Evolutionary conservation across 2,888 invertebrate species (phyloP), one percentile per base, ranked within the genome.

Genomic region (Fragum whitleyi): DNA sequence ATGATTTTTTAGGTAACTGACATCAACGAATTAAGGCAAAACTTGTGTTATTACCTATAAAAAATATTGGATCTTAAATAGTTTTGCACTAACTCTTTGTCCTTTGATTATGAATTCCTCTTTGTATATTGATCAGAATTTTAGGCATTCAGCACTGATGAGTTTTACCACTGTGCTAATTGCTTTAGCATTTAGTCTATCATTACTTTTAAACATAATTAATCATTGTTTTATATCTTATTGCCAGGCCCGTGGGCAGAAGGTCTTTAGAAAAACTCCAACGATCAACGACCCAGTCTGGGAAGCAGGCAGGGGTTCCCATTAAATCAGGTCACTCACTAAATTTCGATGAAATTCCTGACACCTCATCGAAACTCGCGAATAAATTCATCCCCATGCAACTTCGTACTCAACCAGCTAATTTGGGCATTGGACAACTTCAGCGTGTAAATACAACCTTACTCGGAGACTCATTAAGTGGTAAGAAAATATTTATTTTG

Each of bases 351-450:
- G 88, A 88, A 29, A 76, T 88, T 36, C 86, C 87, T 1, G 88
- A 87, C 3, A 80, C 83, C 47, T 73, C 86, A 61, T 85, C 86
- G 2, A 85, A 87, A 74, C 80, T 88, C 65, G 86, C 90, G 32
- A 90, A 88, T 81, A 92, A 91, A 78, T 92, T 92, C 86, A 89
- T 92, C 2, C 92, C 93, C 2, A 92, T 92, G 90, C 93, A 92
- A 83, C 86, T 92, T n/a, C 77, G 92, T 28, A 92, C 92, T 29
- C 92, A 92, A 76, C 92, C 92, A n/a, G 86, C 90, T n/a, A 92
- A 93, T 77, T 83, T 92, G 2, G 89, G 91, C 2, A 71, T 86
- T 7, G 86, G 81, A 32, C 89, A 90, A 39, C 86, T 91, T 28
- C 90, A 91, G 79, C 83, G 91, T 73, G 86, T 91, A 57, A 91